Conservation (phyloP, 2,888 invertebrate species). For the Morinoia aosen region DNA sequence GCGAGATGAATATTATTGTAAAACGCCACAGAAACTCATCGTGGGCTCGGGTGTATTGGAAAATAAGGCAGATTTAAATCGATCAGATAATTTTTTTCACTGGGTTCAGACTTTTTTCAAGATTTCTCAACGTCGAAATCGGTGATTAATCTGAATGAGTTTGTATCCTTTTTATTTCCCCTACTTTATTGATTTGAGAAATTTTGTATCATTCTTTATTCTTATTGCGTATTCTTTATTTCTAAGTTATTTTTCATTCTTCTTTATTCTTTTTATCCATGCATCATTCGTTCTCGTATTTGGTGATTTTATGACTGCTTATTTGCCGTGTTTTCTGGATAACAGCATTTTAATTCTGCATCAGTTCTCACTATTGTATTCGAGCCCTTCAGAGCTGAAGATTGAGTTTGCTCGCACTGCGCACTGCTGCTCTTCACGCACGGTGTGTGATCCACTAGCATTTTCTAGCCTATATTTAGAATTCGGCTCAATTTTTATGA, state of each 20-base stretch:
- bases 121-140: background rate
- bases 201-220: too few species aligned
- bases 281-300: background rate
- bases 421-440: background rate
- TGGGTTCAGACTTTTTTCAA: background rate
- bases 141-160: background rate
- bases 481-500: too few species aligned
- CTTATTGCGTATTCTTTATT: too few species aligned
- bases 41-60: background rate
- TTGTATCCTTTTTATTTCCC: too few species aligned
- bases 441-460: background rate
- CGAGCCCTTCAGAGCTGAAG: background rate
- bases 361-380: background rate
- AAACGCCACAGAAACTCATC: background rate
- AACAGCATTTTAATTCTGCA: background rate
- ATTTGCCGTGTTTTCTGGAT: background rate
- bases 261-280: background rate
- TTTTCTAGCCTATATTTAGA: too few species aligned
- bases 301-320: background rate
- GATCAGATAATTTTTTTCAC: background rate
- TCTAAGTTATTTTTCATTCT: too few species aligned
- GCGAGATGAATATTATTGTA: background rate
- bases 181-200: too few species aligned
- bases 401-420: background rate
- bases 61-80: background rate